Base-by-base conservation (phyloP, 2,113 vertebrate species). In the Cavia porcellus region DNA sequence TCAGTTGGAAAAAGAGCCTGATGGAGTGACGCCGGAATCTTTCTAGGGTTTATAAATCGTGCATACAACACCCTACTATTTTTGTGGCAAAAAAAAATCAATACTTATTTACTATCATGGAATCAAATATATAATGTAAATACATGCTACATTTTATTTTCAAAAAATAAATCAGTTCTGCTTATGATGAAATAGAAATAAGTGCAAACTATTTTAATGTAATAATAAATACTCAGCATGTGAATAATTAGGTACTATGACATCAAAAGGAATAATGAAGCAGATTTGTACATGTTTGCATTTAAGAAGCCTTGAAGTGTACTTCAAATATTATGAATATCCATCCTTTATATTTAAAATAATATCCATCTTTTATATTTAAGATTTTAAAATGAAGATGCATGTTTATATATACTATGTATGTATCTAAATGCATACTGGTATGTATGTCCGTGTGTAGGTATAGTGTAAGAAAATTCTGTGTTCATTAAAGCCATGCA, bases 401-500 rank as follows among this genome's bases (percentile, higher is more conserved):
- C 57, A 42, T 74, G 20, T 74, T 74, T 22, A 74, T 25, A 24
- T 42, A 38, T 47, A 72, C 8, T n/a, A 55, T 72, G 8, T 72
- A 66, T 66, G 28, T 32, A 66, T 66, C 11, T 32, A 66, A 66
- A 32, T 70, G 10, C 19, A 22, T 38, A 72, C 68, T 9, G 9
- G 68, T 38, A 38, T 70, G 68, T 19, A 47, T 75, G 35, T 88
- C 7, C 42, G 19, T 88, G 9, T 42, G 50, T 57, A 59, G 47
- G 47, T 91, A 55, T n/a, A 85, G n/a, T 70, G 14, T 61, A 68
- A 87, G 45, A 83, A 85, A 90, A 97, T 85, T 42, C 32, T 92
- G 8, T 32, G 6, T 87, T 79, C 47, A 28, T 91, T 88, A 88
- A 88, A 91, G 52, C 3, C 35, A 83, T 83, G 62, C 30, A 91